Conservation (phyloP, 2,113 vertebrate species). For the Dryoscopus gambensis region DNA sequence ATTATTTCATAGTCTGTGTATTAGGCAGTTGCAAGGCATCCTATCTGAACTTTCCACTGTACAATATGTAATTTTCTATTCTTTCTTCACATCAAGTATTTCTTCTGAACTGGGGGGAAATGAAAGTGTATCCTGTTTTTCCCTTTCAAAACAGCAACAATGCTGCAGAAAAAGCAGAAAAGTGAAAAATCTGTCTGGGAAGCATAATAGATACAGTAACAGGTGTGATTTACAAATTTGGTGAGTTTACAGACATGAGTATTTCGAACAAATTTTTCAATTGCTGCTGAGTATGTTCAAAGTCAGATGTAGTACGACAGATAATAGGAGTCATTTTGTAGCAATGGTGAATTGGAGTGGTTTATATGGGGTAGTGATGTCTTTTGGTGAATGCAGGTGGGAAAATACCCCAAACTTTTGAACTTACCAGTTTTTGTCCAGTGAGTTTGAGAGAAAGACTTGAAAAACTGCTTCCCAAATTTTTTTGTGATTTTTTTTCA, state of each 20-base stretch:
- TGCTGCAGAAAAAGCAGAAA: not conserved
- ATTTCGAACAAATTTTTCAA: not conserved
- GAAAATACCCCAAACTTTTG: not conserved
- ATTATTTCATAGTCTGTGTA: not conserved
- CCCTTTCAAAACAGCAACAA: not conserved
- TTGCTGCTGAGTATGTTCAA: not conserved
- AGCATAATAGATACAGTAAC: not conserved
- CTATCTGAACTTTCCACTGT: not conserved
- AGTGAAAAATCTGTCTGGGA: not conserved
- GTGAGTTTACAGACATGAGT: not conserved
- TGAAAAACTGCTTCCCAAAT: not conserved
- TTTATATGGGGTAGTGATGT: not conserved
- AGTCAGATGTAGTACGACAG: not conserved
- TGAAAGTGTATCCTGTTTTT: not conserved
- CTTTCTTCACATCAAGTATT: not conserved
- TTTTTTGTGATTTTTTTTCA: not conserved
- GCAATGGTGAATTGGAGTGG: not conserved
- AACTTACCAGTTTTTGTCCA: not conserved
- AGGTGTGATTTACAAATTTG: not conserved
- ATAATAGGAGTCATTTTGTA: not conserved
- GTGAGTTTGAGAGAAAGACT: not conserved
- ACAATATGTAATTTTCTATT: not conserved
- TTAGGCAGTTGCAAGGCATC: not conserved
- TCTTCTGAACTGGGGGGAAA: not conserved
- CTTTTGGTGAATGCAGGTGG: not conserved